Base-by-base conservation (phyloP, 2,888 invertebrate species). In the Microctonus hyperodae region DNA sequence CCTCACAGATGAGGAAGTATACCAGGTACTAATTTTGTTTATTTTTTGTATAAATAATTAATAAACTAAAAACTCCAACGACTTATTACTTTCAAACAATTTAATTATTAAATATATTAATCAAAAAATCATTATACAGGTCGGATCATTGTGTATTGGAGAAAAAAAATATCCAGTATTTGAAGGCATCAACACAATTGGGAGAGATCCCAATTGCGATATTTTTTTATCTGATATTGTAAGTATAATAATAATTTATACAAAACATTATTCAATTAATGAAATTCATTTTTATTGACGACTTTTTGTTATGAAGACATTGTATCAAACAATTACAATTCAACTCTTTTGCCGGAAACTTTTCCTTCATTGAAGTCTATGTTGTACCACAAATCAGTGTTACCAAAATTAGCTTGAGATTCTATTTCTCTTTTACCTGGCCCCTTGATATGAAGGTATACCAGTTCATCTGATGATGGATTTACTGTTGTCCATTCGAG, bases 291-390 rank as follows among this genome's bases (percentile, higher is more conserved):
- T n/a, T 51, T n/a, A 51, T 25, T n/a, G 37, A 37, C 28, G 25
- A 51, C 23, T 16, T 22, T 13, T 31, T 13, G n/a, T 35, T n/a
- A 22, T 10, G 9, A n/a, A 22, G 58, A 35, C 33, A 11, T n/a
- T n/a, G n/a, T n/a, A n/a, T n/a, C n/a, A n/a, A 11, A 11, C 10
- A 28, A 31, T 22, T 70, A 74, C 40, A 74, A 63, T 60, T 75
- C 74, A 23, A 69, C 64, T 51, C 69, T 70, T 50, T 53, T 33
- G 6, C 67, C 87, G 65, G 86, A 85, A 71, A 85, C 84, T 73
- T 87, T 86, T 77, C 90, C 89, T 79, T 91, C 90, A 25, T 86
- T 77, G 37, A 91, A 87, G 0, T 87, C 86, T 0, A 90, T 85
- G 9, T 84, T 85, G 72, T 87, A 86, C 91, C 91, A 91, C 81